These are phyloP conservation scores for Enteromius afrohamiltoni DNA, from an alignment of 2,797 vertebrate genomes.

Conservation along the genomic window DNA sequence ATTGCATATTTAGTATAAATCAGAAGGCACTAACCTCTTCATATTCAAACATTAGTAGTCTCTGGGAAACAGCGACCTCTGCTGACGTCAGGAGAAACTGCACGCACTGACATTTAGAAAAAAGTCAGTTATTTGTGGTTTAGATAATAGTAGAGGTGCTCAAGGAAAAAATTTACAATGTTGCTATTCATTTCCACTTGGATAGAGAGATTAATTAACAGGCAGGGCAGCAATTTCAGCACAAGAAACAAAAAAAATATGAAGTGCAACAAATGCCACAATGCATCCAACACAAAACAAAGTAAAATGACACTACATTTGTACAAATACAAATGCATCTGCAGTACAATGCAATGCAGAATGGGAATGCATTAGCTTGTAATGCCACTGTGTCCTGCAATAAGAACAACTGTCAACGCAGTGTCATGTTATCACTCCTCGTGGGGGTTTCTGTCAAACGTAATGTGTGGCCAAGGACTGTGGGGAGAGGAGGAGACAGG, in stretches of 20 bases:
- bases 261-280: background rate
- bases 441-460: constrained; percentile 1
- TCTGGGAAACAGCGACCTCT: background rate
- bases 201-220: background rate
- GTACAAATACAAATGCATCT: background rate
- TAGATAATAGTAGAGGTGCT: background rate
- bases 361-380: background rate
- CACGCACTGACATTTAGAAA: background rate
- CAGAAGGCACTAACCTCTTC: background rate
- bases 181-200: background rate
- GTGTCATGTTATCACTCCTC: constrained; percentile 17
- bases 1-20: background rate
- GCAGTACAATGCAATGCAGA: background rate
- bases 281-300: constrained; percentile 8
- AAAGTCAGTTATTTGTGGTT: background rate
- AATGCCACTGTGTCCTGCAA: background rate
- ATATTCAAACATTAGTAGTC: background rate
- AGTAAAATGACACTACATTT: background rate
- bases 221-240: background rate
- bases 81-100: background rate
- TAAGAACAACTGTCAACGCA: constrained; percentile 7
- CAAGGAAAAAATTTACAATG: background rate
- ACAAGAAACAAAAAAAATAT: background rate
- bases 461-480: constrained; percentile 14
- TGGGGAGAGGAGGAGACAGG: constrained; percentile 21